Percentiles rank a stretch among this genome's conserved stretches.
These are phyloP conservation scores for Deroptyus accipitrinus DNA, from an alignment of 2,113 vertebrate species.

Conservation along the genomic window DNA sequence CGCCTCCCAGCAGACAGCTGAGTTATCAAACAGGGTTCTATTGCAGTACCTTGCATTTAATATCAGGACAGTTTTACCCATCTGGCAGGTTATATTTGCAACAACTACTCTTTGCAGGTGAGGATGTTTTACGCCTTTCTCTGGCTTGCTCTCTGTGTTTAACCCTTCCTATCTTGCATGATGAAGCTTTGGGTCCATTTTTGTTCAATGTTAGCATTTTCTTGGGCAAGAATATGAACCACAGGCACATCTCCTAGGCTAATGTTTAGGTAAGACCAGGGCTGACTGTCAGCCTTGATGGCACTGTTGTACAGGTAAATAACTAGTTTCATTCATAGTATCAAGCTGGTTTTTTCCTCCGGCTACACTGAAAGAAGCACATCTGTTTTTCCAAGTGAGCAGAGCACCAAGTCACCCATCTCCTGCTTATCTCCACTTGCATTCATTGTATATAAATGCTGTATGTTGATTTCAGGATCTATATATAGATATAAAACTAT, in stretches of 20 bases:
- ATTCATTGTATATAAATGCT: background rate
- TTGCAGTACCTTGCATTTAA: background rate
- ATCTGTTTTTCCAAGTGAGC: background rate
- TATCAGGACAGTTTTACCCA: background rate
- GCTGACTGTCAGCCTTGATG: background rate
- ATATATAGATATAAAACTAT: background rate
- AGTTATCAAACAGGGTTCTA: background rate
- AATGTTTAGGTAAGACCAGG: background rate
- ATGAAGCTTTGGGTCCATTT: background rate
- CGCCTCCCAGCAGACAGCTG: background rate
- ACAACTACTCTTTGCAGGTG: fast-evolving
- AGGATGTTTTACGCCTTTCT: background rate
- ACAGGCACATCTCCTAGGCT: background rate
- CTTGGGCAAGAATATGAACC: background rate
- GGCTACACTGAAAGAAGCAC: background rate
- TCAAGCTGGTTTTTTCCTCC: background rate
- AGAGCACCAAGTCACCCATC: background rate
- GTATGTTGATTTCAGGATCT: background rate
- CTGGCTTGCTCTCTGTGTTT: background rate
- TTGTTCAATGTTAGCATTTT: background rate
- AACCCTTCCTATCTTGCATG: background rate
- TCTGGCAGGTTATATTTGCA: background rate
- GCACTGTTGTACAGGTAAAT: background rate
- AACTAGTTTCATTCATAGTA: background rate
- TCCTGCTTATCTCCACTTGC: background rate